These are phyloP conservation scores for Oeneis ivallda DNA, from an alignment of 2,888 invertebrate genomes.

Conservation along the genomic window DNA sequence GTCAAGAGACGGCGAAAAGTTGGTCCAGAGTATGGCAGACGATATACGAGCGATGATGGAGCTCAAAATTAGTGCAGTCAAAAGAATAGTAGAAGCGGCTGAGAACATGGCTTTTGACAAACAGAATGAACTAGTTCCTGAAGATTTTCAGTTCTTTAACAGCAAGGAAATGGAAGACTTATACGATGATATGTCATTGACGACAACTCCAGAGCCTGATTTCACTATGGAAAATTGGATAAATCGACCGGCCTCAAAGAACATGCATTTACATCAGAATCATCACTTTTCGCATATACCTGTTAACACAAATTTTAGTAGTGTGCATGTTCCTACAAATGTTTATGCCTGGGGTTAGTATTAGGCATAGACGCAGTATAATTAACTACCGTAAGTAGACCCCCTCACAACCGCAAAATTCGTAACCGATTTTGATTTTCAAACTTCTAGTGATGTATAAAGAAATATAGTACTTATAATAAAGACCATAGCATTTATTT, in stretches of 20 bases:
- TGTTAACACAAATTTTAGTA: slow-evolving; percentile 90
- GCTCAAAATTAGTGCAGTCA: slow-evolving; percentile 92
- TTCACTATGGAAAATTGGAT: slow-evolving; percentile 77
- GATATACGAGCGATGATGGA: slow-evolving; percentile 94
- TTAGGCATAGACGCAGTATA: no score
- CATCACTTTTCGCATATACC: slow-evolving; percentile 89
- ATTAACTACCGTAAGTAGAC: no score
- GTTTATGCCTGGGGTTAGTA: slow-evolving; percentile 92
- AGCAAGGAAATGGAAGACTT: slow-evolving; percentile 86
- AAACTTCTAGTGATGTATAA: no score
- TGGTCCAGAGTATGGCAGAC: slow-evolving; percentile 91
- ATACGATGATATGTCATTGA: slow-evolving; percentile 72
- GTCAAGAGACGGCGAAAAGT: slow-evolving; percentile 87
- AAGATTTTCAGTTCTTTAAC: slow-evolving; percentile 86
- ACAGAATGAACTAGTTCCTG: slow-evolving; percentile 77
- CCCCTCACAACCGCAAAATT: no score
- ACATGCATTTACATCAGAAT: slow-evolving; percentile 85
- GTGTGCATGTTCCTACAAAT: slow-evolving; percentile 97
- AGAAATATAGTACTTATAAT: no score
- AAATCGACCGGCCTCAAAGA: slow-evolving; percentile 80
- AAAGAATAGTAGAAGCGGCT: slow-evolving; percentile 93
- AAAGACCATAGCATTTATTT: no score
- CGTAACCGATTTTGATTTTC: no score
- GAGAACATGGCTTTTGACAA: slow-evolving; percentile 88
- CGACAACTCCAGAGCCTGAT: slow-evolving; percentile 80